Evolutionary conservation across 2,888 invertebrate genomes (phyloP).

Genomic region (Synergus itoensis): DNA sequence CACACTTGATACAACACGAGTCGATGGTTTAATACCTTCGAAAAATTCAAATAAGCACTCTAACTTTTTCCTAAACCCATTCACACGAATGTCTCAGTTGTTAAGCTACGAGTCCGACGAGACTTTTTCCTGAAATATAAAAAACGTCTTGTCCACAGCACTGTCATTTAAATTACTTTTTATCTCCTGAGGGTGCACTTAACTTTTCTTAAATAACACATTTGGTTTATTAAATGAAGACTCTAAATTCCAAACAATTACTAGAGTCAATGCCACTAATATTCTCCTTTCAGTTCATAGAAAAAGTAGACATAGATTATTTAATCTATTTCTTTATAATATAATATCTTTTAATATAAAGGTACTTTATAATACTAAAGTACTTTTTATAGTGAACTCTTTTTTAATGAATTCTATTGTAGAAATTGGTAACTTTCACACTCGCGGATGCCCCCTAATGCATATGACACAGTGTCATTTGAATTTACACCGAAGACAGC

Average conservation of each 20-base stretch:
- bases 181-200: not conserved
- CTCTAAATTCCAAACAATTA: not conserved
- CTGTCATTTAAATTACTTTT: slow-evolving; percentile 33
- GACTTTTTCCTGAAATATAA: slow-evolving; percentile 29
- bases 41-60: not conserved
- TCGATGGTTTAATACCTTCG: not conserved
- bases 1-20: slow-evolving; percentile 4
- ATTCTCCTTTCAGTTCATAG: not conserved
- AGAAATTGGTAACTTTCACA: slow-evolving; percentile 32
- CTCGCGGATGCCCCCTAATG: slow-evolving; percentile 34
- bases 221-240: not conserved
- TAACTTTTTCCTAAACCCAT: not conserved
- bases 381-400: not conserved
- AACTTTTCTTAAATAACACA: not conserved
- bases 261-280: not conserved
- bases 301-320: not conserved
- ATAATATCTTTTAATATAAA: too few species aligned
- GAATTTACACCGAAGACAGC: slow-evolving; percentile 40
- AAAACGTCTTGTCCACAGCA: slow-evolving; percentile 31
- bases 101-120: slow-evolving; percentile 37
- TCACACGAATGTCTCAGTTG: slow-evolving; percentile 6
- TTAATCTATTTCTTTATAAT: not conserved
- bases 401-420: not conserved
- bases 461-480: slow-evolving; percentile 42
- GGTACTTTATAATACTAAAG: not conserved